Conservation (phyloP, 2,888 invertebrate species). For the Drosophila setosimentum region DNA sequence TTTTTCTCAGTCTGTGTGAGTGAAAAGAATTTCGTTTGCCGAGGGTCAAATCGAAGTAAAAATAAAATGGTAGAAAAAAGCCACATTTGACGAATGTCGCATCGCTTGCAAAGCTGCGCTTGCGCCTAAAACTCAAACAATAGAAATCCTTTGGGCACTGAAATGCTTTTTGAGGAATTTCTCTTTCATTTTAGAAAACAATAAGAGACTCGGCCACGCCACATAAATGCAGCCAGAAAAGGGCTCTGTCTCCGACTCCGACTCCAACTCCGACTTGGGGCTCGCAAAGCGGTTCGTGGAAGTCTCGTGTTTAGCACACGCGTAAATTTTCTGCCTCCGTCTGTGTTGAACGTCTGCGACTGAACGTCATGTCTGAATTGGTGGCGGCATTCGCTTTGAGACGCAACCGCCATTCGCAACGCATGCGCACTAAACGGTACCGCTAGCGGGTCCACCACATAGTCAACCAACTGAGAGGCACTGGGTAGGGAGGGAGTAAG, state of each 20-base stretch:
- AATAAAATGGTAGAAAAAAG: conserved; percentile 9
- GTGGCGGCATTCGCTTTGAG: conserved; percentile 83
- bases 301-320: conserved; percentile 85
- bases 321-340: conserved; percentile 82
- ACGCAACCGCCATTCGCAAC: conserved; percentile 82
- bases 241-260: conserved; percentile 10
- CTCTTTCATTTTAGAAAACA: conserved; percentile 72
- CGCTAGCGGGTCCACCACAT: conserved; percentile 70
- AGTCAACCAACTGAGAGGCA: conserved; percentile 9
- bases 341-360: conserved; percentile 16
- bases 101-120: conserved; percentile 3
- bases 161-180: conserved; percentile 73
- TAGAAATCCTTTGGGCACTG: conserved; percentile 76
- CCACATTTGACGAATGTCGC: conserved; percentile 62
- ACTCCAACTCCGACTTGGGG: conserved; percentile 5
- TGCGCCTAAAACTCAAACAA: conserved; percentile 55
- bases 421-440: conserved; percentile 85
- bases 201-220: conserved; percentile 65
- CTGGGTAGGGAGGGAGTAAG: background rate
- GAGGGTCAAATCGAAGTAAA: conserved; percentile 16
- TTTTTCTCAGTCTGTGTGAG: conserved; percentile 28
- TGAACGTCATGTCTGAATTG: conserved; percentile 34
- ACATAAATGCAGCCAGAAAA: conserved; percentile 57
- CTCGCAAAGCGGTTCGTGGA: conserved; percentile 82
- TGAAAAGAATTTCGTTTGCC: conserved; percentile 64